These are phyloP conservation scores for Cotesia chilonis DNA, from an alignment of 1,140 invertebrate genomes.

Conservation along the genomic window DNA sequence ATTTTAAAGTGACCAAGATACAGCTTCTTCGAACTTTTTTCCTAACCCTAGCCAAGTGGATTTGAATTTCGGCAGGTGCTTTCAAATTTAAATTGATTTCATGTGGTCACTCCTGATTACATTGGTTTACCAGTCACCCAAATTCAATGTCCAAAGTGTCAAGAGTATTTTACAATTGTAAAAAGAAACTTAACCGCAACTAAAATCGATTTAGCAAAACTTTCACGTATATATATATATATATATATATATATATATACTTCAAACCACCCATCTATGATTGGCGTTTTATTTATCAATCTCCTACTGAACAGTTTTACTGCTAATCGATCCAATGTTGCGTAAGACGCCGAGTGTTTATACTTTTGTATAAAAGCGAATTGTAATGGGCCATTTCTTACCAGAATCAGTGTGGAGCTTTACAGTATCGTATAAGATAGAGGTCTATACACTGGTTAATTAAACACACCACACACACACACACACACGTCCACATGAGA, in stretches of 20 bases:
- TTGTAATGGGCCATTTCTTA: background rate
- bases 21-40: background rate
- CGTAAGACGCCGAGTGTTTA: background rate
- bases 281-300: constrained; percentile 4
- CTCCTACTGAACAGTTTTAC: too few relatives aligned
- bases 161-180: constrained; percentile 5
- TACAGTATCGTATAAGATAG: constrained; percentile 9
- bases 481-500: too few relatives aligned
- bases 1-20: constrained; percentile 5
- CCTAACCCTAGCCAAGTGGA: background rate
- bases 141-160: constrained; percentile 18
- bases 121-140: background rate
- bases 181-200: constrained; percentile 17
- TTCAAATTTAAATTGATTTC: constrained; percentile 20
- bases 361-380: background rate
- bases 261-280: background rate
- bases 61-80: background rate
- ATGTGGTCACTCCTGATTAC: background rate
- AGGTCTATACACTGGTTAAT: constrained; percentile 4
- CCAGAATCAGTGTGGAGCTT: background rate
- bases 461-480: background rate
- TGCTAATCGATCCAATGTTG: background rate
- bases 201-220: constrained; percentile 13
- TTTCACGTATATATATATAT: constrained; percentile 6
- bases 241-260: too few relatives aligned